Evolutionary conservation across 2,113 vertebrate genomes (phyloP).

Genomic region (Orycteropus afer): DNA sequence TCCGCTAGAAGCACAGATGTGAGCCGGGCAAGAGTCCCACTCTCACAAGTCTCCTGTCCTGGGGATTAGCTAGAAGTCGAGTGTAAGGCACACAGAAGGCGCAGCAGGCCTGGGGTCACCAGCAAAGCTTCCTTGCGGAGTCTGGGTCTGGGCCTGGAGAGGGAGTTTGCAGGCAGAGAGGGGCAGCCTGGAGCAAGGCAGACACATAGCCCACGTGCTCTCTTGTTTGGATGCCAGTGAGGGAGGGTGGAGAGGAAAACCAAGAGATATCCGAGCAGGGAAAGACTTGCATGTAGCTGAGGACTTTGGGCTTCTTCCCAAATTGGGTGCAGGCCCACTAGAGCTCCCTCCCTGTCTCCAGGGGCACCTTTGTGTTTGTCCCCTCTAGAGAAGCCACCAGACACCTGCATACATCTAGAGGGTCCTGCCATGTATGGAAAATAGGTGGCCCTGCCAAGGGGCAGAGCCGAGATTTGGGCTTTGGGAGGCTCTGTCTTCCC

Average conservation of each 20-base stretch:
- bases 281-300: too few species aligned
- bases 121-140: too few species aligned
- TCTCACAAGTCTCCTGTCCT: rapidly evolving
- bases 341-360: neutral
- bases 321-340: too few species aligned
- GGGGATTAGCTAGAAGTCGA: rapidly evolving
- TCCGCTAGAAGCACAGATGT: rapidly evolving
- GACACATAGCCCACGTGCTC: too few species aligned
- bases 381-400: rapidly evolving
- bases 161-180: neutral
- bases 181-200: neutral
- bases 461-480: slow-evolving; percentile 68
- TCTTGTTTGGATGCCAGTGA: too few species aligned
- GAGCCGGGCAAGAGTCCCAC: rapidly evolving
- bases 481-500: slow-evolving; percentile 54
- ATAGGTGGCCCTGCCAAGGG: slow-evolving; percentile 27
- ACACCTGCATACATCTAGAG: neutral
- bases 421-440: neutral
- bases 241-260: too few species aligned
- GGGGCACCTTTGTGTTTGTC: neutral
- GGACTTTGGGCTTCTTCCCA: neutral
- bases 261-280: too few species aligned
- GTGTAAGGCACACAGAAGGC: rapidly evolving
- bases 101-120: rapidly evolving
- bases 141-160: neutral